phyloP scores from a whole-genome alignment of 2,113 vertebrate species.

The Hemichromis elongatus region DNA sequence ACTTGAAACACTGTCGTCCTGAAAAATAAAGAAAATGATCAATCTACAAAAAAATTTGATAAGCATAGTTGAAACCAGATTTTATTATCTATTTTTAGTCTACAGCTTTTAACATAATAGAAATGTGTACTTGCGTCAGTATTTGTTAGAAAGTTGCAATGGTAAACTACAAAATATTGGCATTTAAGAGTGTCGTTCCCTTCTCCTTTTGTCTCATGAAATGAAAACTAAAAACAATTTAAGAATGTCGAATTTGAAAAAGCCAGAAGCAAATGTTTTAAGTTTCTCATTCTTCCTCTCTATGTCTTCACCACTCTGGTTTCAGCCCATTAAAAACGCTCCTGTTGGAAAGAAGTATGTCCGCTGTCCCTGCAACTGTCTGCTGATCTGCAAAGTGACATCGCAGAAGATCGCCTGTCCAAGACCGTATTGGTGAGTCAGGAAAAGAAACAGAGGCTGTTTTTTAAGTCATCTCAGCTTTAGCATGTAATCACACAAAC shows the following conservation, averaged over 20 bases:
- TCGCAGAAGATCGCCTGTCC: constrained; percentile 85
- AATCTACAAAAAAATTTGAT: not conserved
- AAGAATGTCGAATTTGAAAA: not conserved
- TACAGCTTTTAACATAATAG: not conserved
- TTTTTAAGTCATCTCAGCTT: not conserved
- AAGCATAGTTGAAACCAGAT: not conserved
- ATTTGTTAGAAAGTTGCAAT: not conserved
- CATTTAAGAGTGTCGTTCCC: not conserved
- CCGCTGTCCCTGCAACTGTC: constrained; percentile 86
- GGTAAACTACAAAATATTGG: not conserved
- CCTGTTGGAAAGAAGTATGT: constrained; percentile 88
- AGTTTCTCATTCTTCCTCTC: not conserved
- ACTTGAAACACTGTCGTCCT: not conserved
- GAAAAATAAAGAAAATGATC: not conserved
- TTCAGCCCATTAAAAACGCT: constrained; percentile 84
- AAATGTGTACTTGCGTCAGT: not conserved
- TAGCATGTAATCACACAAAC: not conserved
- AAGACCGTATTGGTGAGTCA: constrained; percentile 80
- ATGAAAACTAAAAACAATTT: not conserved
- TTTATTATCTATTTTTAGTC: too few relatives aligned
- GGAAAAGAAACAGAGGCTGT: not conserved
- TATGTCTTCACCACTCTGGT: not conserved
- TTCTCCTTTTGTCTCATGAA: not conserved
- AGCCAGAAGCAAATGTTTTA: not conserved
- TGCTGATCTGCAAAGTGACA: constrained; percentile 86